These are phyloP conservation scores for Selene dorsalis DNA, from an alignment of 2,797 vertebrate species.

Conservation along the genomic window DNA sequence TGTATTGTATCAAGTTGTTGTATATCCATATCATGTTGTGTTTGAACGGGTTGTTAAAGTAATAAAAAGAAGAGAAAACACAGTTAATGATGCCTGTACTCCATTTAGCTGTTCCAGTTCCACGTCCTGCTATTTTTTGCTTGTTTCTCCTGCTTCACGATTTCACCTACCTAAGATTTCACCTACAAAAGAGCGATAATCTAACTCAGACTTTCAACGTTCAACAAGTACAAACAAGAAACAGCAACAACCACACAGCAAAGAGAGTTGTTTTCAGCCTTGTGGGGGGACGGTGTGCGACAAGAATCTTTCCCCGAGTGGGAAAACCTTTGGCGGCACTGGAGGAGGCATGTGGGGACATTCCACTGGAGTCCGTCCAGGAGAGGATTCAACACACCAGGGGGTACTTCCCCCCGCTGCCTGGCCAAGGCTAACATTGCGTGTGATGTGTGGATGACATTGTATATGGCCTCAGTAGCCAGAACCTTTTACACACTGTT, in stretches of 20 bases:
- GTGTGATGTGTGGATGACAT: conserved; percentile 36
- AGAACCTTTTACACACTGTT: neutral
- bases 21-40: neutral
- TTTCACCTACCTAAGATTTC: too few species aligned
- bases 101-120: neutral
- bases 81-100: neutral
- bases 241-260: neutral
- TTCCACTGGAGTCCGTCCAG: conserved; percentile 69
- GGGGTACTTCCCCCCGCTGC: conserved; percentile 37
- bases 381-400: conserved; percentile 49
- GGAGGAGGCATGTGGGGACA: conserved; percentile 61
- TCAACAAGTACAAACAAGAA: neutral
- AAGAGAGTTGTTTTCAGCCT: neutral
- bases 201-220: neutral
- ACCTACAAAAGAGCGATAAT: neutral
- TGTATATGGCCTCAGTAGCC: conserved; percentile 14
- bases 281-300: neutral
- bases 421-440: conserved; percentile 39
- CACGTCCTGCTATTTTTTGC: too few species aligned
- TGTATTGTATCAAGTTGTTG: neutral
- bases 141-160: too few species aligned
- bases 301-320: conserved; percentile 1
- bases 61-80: neutral
- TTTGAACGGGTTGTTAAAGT: too few species aligned
- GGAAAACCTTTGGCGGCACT: conserved; percentile 32